These are phyloP conservation scores for Strix occidentalis DNA, from an alignment of 2,797 vertebrate genomes.

Conservation along the genomic window DNA sequence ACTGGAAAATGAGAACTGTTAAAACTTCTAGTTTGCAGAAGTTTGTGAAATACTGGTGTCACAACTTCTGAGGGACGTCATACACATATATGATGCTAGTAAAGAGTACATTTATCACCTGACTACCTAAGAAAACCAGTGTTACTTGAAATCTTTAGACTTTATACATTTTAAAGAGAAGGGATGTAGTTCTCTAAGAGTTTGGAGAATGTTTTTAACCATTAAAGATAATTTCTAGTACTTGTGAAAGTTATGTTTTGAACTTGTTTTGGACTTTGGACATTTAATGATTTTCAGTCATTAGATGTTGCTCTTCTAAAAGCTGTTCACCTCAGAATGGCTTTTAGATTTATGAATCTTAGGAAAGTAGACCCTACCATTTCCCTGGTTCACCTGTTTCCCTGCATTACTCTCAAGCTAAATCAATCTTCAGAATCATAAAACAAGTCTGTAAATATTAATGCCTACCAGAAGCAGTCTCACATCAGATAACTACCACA, in stretches of 20 bases:
- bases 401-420: background rate
- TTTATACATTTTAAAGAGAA: background rate
- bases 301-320: background rate
- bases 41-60: background rate
- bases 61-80: background rate
- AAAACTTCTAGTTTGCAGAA: slow-evolving; percentile 30
- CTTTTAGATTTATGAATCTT: slow-evolving; percentile 2
- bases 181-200: background rate
- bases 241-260: background rate
- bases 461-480: background rate
- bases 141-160: background rate
- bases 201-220: background rate
- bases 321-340: background rate
- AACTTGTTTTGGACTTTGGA: background rate
- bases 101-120: background rate
- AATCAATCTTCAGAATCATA: slow-evolving; percentile 9
- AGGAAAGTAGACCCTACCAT: background rate
- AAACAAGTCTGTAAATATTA: slow-evolving; percentile 25
- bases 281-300: background rate
- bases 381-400: slow-evolving; percentile 3
- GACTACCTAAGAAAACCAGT: background rate
- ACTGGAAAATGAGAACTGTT: background rate
- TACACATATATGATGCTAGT: background rate
- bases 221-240: background rate
- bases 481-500: background rate